Base-by-base conservation (phyloP, 1,140 invertebrate genomes). In the Yoshiicerus persimilis region DNA sequence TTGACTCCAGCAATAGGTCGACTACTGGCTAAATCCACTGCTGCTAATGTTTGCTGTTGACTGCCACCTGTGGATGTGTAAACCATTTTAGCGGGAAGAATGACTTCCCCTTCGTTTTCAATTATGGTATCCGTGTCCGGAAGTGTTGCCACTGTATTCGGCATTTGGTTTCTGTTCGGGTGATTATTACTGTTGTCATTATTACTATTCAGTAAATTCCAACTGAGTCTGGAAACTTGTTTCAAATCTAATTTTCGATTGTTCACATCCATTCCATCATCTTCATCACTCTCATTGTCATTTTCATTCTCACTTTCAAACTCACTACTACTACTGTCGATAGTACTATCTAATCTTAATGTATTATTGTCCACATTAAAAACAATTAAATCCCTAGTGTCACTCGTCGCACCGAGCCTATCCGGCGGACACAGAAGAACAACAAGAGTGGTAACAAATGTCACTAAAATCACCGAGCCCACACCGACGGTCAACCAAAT, bases 41-140 rank as follows among this genome's bases (percentile, higher is more conserved):
- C 41, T 16, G 34, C 32, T 30, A 38, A 13, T 23, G 64, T 38
- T 38, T 77, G 62, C 56, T 56, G 25, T 4, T 23, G 38, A 36
- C 13, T 23, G 38, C 27, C 80, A 23, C 64, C 70, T 13, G 89
- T 77, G 23, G 88, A 89, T 4, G 90, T 89, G 56, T 88, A 90
- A 38, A 90, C 86, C 90, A 90, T 90, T 25, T 88, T 86, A 0
- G 90, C 47, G 8, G 90, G 90, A 0, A 90, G 85, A 20, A 90
- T 83, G 0, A 89, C 47, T 32, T 87, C 88, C 23, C 86, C 87
- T 27, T 86, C 85, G 64, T 70, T 87, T n/a, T 80, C 66, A 25
- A 38, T 77, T 6, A 41, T 87, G 32, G 41, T 87, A 16, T 64
- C 38, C 9, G 34, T 27, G 34, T 83, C 62, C 4, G 80, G 39